These are phyloP conservation scores for Acanthopagrus latus DNA, from an alignment of 2,797 vertebrate species.

Conservation along the genomic window DNA sequence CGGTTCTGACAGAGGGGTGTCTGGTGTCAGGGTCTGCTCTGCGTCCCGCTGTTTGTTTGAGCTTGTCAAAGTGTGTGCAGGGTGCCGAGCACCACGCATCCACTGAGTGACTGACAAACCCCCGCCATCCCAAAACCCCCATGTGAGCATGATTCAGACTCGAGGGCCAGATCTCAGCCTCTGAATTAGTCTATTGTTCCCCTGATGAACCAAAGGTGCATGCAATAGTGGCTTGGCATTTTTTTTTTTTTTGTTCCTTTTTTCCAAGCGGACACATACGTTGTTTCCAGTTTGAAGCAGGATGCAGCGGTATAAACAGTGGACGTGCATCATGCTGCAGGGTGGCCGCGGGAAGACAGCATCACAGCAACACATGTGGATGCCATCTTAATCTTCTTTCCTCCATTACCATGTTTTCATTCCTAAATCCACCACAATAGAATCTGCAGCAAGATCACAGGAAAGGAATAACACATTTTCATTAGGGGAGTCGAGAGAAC, in stretches of 20 bases:
- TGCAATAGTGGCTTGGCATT: constrained; percentile 29
- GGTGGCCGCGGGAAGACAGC: constrained; percentile 22
- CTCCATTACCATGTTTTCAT: constrained; percentile 44
- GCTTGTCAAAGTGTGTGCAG: constrained; percentile 74
- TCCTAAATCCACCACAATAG: constrained; percentile 42
- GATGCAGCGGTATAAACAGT: constrained; percentile 28
- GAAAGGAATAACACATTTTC: constrained; percentile 25
- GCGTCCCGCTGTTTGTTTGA: constrained; percentile 83
- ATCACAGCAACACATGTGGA: constrained; percentile 53
- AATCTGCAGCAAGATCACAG: constrained; percentile 25
- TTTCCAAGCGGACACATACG: constrained; percentile 19
- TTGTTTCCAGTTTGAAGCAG: constrained; percentile 29
- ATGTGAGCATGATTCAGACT: constrained; percentile 35
- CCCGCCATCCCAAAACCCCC: not conserved
- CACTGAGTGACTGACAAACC: constrained; percentile 36
- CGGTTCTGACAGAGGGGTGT: constrained; percentile 59
- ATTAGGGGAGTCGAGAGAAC: not conserved
- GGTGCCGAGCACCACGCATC: constrained; percentile 34
- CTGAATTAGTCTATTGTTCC: constrained; percentile 81
- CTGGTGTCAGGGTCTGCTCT: constrained; percentile 79
- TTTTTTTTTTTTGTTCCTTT: constrained; percentile 6
- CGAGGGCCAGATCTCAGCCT: constrained; percentile 51
- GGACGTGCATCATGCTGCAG: constrained; percentile 11
- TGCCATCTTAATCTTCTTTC: constrained; percentile 42
- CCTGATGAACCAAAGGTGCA: constrained; percentile 49